Evolutionary conservation across 2,888 invertebrate genomes (phyloP).

Genomic region (Trissolcus brochymenae): DNA sequence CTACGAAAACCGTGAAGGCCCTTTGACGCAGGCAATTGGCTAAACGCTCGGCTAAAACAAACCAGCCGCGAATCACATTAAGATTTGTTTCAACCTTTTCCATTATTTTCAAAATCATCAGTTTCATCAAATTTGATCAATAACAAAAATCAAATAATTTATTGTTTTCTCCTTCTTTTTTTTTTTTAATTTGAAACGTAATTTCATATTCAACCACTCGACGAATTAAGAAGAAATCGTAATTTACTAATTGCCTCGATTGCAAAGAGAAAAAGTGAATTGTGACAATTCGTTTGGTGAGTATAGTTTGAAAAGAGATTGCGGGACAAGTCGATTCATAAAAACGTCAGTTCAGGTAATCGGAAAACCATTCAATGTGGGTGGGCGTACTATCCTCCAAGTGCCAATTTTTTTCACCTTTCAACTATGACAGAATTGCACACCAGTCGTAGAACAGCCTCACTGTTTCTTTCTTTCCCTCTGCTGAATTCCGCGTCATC

Average conservation of each 20-base stretch:
- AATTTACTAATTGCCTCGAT: too few species aligned
- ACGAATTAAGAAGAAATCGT: too few species aligned
- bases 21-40: conserved; percentile 73
- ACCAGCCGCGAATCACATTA: conserved; percentile 67
- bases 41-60: conserved; percentile 71
- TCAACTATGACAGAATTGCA: conserved; percentile 56
- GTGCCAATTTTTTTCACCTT: conserved; percentile 59
- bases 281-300: too few species aligned
- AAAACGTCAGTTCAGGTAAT: conserved; percentile 14
- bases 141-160: too few species aligned
- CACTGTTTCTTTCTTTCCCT: conserved; percentile 17
- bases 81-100: conserved; percentile 57
- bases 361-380: conserved; percentile 63
- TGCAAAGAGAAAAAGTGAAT: too few species aligned
- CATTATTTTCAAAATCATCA: conserved; percentile 14
- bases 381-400: conserved; percentile 68
- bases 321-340: conserved; percentile 15
- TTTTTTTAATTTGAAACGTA: too few species aligned
- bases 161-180: too few species aligned
- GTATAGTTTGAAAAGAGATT: too few species aligned
- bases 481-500: conserved; percentile 56
- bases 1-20: conserved; percentile 67
- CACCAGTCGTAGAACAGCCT: conserved; percentile 63
- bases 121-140: neutral
- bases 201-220: too few species aligned